phyloP scores from a whole-genome alignment of 1,140 invertebrate species.

The Nasonia vitripennis region DNA sequence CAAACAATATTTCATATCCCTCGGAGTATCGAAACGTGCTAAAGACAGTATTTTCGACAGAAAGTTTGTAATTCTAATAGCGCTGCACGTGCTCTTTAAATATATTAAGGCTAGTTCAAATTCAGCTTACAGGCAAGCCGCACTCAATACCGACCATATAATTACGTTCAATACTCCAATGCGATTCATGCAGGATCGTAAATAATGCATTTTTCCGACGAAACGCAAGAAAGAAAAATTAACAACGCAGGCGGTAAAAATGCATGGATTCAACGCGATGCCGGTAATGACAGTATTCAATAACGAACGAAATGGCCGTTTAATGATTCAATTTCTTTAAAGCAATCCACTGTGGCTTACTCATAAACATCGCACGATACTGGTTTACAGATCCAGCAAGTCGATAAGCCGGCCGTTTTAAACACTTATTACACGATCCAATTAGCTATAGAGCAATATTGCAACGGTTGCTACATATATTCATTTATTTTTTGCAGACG shows the following conservation, averaged over 20 bases:
- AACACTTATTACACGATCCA: not conserved
- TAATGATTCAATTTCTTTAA: not conserved
- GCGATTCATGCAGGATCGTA: not conserved
- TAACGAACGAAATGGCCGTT: not conserved
- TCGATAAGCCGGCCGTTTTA: not conserved
- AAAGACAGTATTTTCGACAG: no score
- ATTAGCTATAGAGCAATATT: slow-evolving; percentile 16
- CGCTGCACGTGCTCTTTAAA: no score
- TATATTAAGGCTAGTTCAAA: no score
- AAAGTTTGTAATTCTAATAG: no score
- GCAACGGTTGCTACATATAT: slow-evolving; percentile 6
- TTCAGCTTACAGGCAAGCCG: not conserved
- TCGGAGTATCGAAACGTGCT: no score
- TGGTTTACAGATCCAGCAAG: not conserved
- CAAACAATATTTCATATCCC: no score
- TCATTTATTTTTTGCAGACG: slow-evolving; percentile 52
- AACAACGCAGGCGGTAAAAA: not conserved
- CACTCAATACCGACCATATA: not conserved
- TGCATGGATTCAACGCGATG: no score
- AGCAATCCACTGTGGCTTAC: not conserved
- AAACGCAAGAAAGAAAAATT: slow-evolving; percentile 30
- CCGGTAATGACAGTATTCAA: no score
- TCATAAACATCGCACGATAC: not conserved
- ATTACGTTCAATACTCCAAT: not conserved
- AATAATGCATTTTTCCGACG: slow-evolving; percentile 2